Evolutionary conservation across 2,113 vertebrate genomes (phyloP), one percentile per base, ranked within the genome.

Genomic region (Mustela lutreola): DNA sequence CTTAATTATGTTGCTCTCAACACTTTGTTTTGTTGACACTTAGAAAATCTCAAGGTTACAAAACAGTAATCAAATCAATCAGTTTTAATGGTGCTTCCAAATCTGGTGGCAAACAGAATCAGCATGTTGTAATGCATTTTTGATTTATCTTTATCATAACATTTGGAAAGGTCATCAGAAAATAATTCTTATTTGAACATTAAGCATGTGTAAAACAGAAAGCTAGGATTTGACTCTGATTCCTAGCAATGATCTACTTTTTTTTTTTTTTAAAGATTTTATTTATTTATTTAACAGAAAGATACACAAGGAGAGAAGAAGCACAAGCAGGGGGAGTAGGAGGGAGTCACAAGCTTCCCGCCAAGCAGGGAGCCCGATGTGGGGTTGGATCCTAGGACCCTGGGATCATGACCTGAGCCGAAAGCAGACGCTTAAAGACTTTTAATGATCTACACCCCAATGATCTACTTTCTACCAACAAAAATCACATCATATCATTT

Each of bases 1-100:
- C 84, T 90, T 97, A 98, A 98, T 97, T 97, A 94, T 4, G 56
- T 31, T 50, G 21, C 42, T 60, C 31, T 65, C 60, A 15, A 58
- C 42, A 22, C 73, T 33, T 86, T 39, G 48, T 33, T 91, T 63
- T 65, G 24, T 42, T 60, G 39, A 84, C 71, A 89, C 16, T 42
- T 12, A 42, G 65, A n/a, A 75, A 65, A 76, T 71, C 39, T 85
- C 92, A 75, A 89, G 63, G 48, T 92, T 81, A 81, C 26, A 53
- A 19, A 89, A 86, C 53, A 76, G n/a, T 81, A 67, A 62, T 62
- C 45, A 63, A 71, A 71, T 71, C n/a, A 58, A 53, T 93, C 45
- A 24, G 3, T 62, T 87, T 60, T 86, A 67, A 78, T 5, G 63
- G 53, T 9, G 58, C 45, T 31, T 63, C 15, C 21, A 73, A 70